These are phyloP conservation scores for Zygothrica quintamaculata DNA, from an alignment of 2,888 invertebrate genomes.

Conservation along the genomic window DNA sequence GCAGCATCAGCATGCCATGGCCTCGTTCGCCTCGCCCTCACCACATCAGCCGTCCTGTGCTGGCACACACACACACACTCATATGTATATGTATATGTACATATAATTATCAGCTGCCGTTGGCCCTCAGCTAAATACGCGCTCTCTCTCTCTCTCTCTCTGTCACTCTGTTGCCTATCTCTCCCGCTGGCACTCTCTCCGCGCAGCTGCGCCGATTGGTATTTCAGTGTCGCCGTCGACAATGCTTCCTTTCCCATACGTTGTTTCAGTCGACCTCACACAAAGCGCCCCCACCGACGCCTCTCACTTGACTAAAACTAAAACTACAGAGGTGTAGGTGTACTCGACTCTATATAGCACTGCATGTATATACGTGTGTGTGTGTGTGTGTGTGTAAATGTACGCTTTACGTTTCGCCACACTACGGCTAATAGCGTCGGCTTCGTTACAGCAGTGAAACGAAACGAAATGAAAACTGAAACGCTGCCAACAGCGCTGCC, in stretches of 20 bases:
- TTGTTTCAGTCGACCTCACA: constrained; percentile 64
- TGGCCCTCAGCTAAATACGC: constrained; percentile 59
- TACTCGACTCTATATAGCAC: constrained; percentile 8
- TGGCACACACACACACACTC: constrained; percentile 26
- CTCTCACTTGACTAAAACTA: constrained; percentile 45
- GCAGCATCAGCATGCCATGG: constrained; percentile 49
- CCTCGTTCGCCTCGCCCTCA: constrained; percentile 54
- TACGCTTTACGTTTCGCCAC: constrained; percentile 54
- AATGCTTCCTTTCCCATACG: constrained; percentile 68
- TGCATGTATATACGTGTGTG: not conserved
- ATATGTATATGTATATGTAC: constrained; percentile 13
- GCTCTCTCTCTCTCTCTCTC: constrained; percentile 25
- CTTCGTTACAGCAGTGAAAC: constrained; percentile 47
- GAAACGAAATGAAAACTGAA: constrained; percentile 75
- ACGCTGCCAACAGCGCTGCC: constrained; percentile 67
- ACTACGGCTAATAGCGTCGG: constrained; percentile 33
- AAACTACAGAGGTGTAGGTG: constrained; percentile 62
- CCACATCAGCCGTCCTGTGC: constrained; percentile 8
- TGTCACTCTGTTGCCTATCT: constrained; percentile 7
- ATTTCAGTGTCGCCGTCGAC: constrained; percentile 62
- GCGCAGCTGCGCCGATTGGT: constrained; percentile 64
- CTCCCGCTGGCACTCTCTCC: constrained; percentile 45
- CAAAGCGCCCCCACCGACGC: constrained; percentile 43
- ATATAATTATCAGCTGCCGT: constrained; percentile 73
- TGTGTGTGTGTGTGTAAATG: constrained; percentile 28